Percentiles rank a stretch among this genome's conserved stretches.
Evolutionary conservation across 2,888 invertebrate genomes (phyloP).

Genomic region (Aphrophora alni): DNA sequence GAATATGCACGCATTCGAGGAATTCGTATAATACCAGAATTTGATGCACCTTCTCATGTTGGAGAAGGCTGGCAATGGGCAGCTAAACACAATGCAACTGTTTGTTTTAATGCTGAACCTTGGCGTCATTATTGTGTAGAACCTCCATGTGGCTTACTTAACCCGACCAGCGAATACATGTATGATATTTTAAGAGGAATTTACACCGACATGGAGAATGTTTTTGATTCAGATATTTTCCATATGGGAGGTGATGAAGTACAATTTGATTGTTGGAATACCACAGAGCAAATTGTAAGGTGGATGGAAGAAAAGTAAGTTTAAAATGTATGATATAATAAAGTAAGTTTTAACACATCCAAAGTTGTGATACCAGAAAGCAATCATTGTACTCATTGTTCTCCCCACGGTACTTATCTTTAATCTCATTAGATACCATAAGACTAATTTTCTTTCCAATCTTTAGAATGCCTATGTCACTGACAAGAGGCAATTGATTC

Average conservation of each 20-base stretch:
- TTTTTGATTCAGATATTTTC: slow-evolving; percentile 59
- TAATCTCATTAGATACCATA: too few species aligned
- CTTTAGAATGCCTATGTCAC: too few species aligned
- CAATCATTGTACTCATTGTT: too few species aligned
- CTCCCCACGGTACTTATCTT: too few species aligned
- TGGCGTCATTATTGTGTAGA: slow-evolving; percentile 76
- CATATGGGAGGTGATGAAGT: slow-evolving; percentile 81
- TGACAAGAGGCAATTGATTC: too few species aligned
- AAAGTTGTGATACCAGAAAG: too few species aligned
- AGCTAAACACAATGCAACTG: slow-evolving; percentile 65
- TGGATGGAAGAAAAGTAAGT: slow-evolving; percentile 64
- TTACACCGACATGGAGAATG: slow-evolving; percentile 58
- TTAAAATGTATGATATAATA: too few species aligned
- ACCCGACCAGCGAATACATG: slow-evolving; percentile 74
- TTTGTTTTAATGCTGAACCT: slow-evolving; percentile 66
- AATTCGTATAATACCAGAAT: slow-evolving; percentile 84
- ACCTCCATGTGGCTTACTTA: slow-evolving; percentile 85
- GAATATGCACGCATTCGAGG: slow-evolving; percentile 79
- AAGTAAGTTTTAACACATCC: too few species aligned
- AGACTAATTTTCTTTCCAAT: too few species aligned
- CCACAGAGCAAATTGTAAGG: slow-evolving; percentile 68
- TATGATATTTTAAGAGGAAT: slow-evolving; percentile 71
- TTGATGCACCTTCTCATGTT: slow-evolving; percentile 87
- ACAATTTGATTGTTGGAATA: slow-evolving; percentile 75
- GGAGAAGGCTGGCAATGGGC: slow-evolving; percentile 77